Conservation (phyloP, 2,113 vertebrate genomes). For the Galeopterus variegatus region DNA sequence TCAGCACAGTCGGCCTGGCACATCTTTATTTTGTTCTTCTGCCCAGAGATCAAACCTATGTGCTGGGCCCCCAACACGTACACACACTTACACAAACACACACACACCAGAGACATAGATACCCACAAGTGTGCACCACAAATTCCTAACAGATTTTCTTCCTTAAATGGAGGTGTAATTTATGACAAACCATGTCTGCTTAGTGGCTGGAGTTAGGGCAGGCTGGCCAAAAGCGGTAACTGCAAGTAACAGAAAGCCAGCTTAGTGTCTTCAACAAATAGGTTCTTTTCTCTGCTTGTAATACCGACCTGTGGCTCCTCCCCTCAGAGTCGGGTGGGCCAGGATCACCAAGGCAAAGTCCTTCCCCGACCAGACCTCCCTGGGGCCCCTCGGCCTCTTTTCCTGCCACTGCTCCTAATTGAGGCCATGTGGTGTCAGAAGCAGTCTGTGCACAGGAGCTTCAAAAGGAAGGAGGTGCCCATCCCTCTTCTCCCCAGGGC, state of each 20-base stretch:
- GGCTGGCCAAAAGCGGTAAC: neutral
- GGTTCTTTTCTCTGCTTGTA: neutral
- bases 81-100: neutral
- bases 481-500: neutral
- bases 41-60: neutral
- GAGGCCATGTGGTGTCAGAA: neutral
- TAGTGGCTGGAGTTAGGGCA: neutral
- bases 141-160: neutral
- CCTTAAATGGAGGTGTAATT: slow-evolving; percentile 14
- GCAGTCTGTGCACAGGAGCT: neutral
- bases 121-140: neutral
- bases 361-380: neutral
- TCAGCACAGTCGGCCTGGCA: neutral
- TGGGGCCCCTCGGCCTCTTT: neutral
- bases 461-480: slow-evolving; percentile 3
- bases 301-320: neutral
- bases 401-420: neutral
- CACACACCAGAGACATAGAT: neutral
- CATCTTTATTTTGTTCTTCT: neutral
- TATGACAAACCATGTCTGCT: neutral
- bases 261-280: neutral
- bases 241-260: neutral
- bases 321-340: neutral
- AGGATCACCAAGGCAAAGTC: neutral
- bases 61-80: neutral